These are phyloP conservation scores for Drosophila pseudoananassae DNA, from an alignment of 1,140 invertebrate species.

Conservation along the genomic window DNA sequence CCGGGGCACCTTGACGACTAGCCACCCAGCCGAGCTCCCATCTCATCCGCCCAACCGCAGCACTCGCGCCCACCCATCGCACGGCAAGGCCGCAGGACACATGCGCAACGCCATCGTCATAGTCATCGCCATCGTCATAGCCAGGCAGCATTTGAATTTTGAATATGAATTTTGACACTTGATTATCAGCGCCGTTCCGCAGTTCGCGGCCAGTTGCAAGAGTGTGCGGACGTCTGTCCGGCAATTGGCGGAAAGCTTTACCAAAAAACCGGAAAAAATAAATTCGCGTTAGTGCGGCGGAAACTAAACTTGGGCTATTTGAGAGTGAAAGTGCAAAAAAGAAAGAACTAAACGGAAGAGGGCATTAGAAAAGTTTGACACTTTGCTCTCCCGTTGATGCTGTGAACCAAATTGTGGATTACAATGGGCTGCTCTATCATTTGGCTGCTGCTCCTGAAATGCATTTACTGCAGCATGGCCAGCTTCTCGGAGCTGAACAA, in stretches of 20 bases:
- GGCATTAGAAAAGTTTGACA: slow-evolving; percentile 34
- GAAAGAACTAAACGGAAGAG: slow-evolving; percentile 9
- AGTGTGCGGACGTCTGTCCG: slow-evolving; percentile 64
- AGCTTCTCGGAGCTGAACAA: slow-evolving; percentile 68
- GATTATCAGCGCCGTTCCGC: slow-evolving; percentile 70
- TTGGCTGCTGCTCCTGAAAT: slow-evolving; percentile 49
- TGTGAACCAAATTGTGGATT: slow-evolving; percentile 33
- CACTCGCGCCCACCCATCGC: background rate
- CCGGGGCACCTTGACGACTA: slow-evolving; percentile 59
- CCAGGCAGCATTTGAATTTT: slow-evolving; percentile 76
- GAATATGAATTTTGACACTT: slow-evolving; percentile 82
- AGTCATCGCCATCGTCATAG: slow-evolving; percentile 19
- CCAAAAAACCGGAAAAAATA: slow-evolving; percentile 42
- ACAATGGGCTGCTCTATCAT: slow-evolving; percentile 26
- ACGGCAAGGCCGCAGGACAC: slow-evolving; percentile 63
- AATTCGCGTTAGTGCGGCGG: slow-evolving; percentile 62
- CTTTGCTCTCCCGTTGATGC: slow-evolving; percentile 36
- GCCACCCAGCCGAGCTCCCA: slow-evolving; percentile 1
- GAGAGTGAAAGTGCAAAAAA: slow-evolving; percentile 63
- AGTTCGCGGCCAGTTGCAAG: slow-evolving; percentile 71
- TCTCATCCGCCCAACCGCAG: background rate
- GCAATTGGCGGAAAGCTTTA: slow-evolving; percentile 43
- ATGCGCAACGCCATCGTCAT: slow-evolving; percentile 63
- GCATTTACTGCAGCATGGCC: slow-evolving; percentile 25
- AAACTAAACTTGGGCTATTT: slow-evolving; percentile 55